A percentile compares a stretch with the other conserved stretches of the same genome.
phyloP scores from a whole-genome alignment of 2,797 vertebrate genomes.

The Sebastes vulpes region DNA sequence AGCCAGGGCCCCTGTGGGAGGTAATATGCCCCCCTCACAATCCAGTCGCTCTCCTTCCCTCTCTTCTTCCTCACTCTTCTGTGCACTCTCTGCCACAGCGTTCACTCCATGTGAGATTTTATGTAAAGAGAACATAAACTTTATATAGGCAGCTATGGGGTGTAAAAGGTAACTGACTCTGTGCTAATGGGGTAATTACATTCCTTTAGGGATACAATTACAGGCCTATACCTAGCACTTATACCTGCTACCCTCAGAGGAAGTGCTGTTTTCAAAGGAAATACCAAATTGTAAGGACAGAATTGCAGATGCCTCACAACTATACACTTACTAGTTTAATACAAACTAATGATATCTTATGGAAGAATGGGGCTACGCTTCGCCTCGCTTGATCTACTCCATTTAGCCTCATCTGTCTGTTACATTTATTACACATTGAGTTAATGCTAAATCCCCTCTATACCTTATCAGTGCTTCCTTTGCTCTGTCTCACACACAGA shows the following conservation, averaged over 20 bases:
- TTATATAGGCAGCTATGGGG: slow-evolving; percentile 52
- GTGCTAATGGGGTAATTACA: slow-evolving; percentile 78
- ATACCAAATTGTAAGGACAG: slow-evolving; percentile 58
- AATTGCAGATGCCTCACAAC: slow-evolving; percentile 46
- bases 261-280: slow-evolving; percentile 73
- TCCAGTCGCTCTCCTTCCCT: slow-evolving; percentile 11
- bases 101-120: slow-evolving; percentile 27
- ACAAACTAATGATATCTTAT: slow-evolving; percentile 58
- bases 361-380: slow-evolving; percentile 21
- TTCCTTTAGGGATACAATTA: slow-evolving; percentile 73
- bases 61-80: background rate
- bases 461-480: slow-evolving; percentile 17
- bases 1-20: slow-evolving; percentile 68
- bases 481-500: slow-evolving; percentile 39
- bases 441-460: background rate
- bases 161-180: slow-evolving; percentile 61
- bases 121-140: slow-evolving; percentile 50
- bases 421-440: slow-evolving; percentile 6
- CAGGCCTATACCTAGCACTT: slow-evolving; percentile 66
- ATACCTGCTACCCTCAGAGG: slow-evolving; percentile 68
- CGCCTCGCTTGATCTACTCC: slow-evolving; percentile 8
- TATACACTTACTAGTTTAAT: slow-evolving; percentile 50
- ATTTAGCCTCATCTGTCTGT: background rate
- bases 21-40: slow-evolving; percentile 39
- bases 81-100: background rate